Base-by-base conservation (phyloP, 2,797 vertebrate species). In the Hirundo rustica region DNA sequence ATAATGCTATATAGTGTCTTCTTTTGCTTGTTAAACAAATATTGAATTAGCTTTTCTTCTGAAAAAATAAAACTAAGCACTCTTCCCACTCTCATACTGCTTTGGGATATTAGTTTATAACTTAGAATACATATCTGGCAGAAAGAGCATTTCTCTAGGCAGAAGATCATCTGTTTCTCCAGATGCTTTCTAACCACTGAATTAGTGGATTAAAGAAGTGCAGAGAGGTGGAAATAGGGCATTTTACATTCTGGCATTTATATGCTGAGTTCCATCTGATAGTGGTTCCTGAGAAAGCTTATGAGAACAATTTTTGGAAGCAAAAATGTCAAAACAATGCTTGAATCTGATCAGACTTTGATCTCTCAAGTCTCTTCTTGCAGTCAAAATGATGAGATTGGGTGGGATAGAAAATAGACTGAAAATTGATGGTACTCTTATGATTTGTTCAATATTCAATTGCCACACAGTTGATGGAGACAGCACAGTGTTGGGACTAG, bases 161-260 rank as follows among this genome's bases (percentile, higher is more conserved):
- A 79, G n/a, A 89, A 67, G 38, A 88, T 82, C 60, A 79, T 94
- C 78, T 88, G 85, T 88, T 94, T 85, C 72, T 73, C 75, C 93
- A 92, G 82, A 88, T 94, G 71, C 32, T 93, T 86, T 92, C 62
- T 78, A 85, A 54, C 30, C n/a, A 81, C 11, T n/a, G 58, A 81
- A 78, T 10, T 85, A 44, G 9, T 79, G 44, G 40, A 73, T 53
- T 66, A 62, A 61, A 66, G 27, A n/a, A 72, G 12, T 40, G 11
- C 44, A 76, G 23, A 65, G 15, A 60, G 21, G 17, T 44, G 32
- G 47, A 85, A 89, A 89, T 1, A 53, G 3, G 8, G 3, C 36
- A 73, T 66, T 90, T 88, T 55, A 74, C 12, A 67, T 67, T 68
- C 11, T 21, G 36, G 8, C 13, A 30, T 78, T 81, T 87, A 57